These are phyloP conservation scores for Leucoptera coffeella DNA, from an alignment of 2,888 invertebrate species.

Conservation along the genomic window DNA sequence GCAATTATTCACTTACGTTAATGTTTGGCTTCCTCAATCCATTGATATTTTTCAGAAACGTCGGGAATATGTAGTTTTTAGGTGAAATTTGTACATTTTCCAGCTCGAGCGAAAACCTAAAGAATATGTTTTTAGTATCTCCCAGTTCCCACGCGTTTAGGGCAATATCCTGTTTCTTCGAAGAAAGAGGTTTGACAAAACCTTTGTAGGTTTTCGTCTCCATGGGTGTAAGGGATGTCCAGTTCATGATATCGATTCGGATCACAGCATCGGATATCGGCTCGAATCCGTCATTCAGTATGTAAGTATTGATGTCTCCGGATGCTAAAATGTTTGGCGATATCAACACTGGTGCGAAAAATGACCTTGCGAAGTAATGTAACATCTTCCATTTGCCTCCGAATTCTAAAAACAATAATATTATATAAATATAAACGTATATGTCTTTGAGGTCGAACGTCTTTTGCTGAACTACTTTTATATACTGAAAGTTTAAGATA, in stretches of 20 bases:
- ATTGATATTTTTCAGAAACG: constrained; percentile 43
- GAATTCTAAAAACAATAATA: constrained; percentile 63
- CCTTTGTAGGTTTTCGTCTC: constrained; percentile 16
- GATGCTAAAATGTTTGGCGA: constrained; percentile 48
- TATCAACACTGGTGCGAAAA: constrained; percentile 74
- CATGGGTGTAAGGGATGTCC: constrained; percentile 39
- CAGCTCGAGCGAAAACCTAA: constrained; percentile 46
- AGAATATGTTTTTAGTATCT: constrained; percentile 19
- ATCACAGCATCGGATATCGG: constrained; percentile 35
- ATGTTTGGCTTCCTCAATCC: constrained; percentile 50
- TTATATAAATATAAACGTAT: too few relatives aligned
- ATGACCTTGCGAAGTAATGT: constrained; percentile 82
- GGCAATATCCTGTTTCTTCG: constrained; percentile 17
- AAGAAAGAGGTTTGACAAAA: constrained; percentile 14
- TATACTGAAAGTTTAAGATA: too few relatives aligned
- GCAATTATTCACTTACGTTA: constrained; percentile 42
- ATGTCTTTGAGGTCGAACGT: too few relatives aligned
- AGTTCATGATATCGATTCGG: constrained; percentile 54
- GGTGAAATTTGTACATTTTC: constrained; percentile 42
- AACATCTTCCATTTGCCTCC: constrained; percentile 79
- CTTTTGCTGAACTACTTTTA: too few relatives aligned
- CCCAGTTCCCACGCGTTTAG: constrained; percentile 15
- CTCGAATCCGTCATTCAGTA: constrained; percentile 58
- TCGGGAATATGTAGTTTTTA: constrained; percentile 63
- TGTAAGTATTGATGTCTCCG: constrained; percentile 52